Conservation (phyloP, 2,113 vertebrate genomes). For the Varanus salvator region DNA sequence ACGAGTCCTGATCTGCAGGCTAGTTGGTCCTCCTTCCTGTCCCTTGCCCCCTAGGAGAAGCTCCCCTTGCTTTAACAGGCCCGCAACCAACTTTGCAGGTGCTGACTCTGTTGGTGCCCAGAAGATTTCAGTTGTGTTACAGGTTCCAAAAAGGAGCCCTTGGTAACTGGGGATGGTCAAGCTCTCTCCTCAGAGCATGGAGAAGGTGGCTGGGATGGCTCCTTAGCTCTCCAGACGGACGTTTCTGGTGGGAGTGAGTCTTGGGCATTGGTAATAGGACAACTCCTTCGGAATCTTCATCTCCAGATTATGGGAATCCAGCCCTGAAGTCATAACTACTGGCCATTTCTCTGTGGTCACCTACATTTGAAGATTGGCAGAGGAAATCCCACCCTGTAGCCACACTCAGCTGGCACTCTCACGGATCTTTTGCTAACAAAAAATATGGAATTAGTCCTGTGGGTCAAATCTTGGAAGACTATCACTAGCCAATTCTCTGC, state of each 20-base stretch:
- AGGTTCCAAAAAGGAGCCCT: neutral
- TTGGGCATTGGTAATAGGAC: neutral
- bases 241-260: neutral
- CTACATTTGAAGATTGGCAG: neutral
- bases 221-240: no score
- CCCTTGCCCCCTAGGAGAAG: neutral
- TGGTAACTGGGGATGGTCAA: neutral
- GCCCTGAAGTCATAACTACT: neutral
- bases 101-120: neutral
- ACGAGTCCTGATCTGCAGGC: no score
- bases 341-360: neutral
- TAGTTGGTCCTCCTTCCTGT: no score
- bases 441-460: neutral
- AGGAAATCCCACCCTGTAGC: neutral
- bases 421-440: neutral
- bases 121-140: neutral
- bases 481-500: neutral
- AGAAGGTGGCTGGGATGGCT: neutral
- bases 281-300: neutral
- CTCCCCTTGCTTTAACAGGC: neutral
- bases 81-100: neutral
- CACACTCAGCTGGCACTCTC: neutral
- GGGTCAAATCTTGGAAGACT: neutral
- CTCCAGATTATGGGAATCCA: neutral
- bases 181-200: no score